Evolutionary conservation across 2,113 vertebrate genomes (phyloP), one percentile per base, ranked within the genome.

Genomic region (Rhizomys pruinosus): DNA sequence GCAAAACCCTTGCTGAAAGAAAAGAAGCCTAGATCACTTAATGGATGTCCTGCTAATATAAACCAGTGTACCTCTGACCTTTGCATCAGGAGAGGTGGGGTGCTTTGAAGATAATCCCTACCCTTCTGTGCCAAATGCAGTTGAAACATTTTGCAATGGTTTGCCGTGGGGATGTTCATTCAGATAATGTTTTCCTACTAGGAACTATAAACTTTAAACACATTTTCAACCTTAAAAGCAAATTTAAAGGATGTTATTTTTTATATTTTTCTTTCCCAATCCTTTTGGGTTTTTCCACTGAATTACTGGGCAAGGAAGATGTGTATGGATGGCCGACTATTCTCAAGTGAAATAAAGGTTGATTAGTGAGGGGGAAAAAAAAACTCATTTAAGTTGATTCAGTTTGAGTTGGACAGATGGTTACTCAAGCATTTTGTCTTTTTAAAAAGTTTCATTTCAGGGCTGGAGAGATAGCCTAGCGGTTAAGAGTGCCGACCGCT

Each of bases 31-130:
- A 73, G 78, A 97, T 98, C 97, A 97, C 96, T 97, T 94, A 97
- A 84, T 94, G 97, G 97, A 97, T 93, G 94, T 98, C 95, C 97
- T 98, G 98, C 98, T 98, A 98, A 98, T 97, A 97, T 86, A 97
- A 97, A 98, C 97, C 97, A 96, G 96, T 97, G 97, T 98, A 98
- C 97, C 97, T 98, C 98, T 97, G 95, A 98, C 97, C 97, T n/a
- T n/a, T n/a, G 98, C 89, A 79, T 92, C 92, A 96, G 95, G 98
- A 98, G 95, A 98, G 96, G 94, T 0, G 95, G 97, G 96, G 96
- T 97, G 95, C 97, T 97, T 32, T 87, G 94, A 97, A 92, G 96
- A 97, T 90, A 97, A 92, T 94, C 95, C 90, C 59, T 71, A 71
- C 84, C 84, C 92, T 88, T 84, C 47, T 97, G 37, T 95, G 84